Percentiles rank a stretch among this genome's conserved stretches.
These are phyloP conservation scores for Ctenoplectra terminalis DNA, from an alignment of 1,140 invertebrate species.

Conservation along the genomic window DNA sequence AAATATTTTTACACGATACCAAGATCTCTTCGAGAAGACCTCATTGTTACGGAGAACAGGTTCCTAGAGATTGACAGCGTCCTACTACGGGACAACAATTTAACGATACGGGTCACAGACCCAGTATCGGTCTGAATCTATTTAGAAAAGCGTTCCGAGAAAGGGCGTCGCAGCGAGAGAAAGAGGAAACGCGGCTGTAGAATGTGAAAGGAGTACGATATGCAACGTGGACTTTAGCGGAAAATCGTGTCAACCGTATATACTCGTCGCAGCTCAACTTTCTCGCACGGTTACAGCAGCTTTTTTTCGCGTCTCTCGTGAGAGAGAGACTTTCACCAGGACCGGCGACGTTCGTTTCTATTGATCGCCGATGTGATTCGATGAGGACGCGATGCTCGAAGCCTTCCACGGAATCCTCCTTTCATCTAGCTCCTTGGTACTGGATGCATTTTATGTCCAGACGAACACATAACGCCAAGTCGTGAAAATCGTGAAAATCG, in stretches of 20 bases:
- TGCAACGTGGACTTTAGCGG: conserved; percentile 14
- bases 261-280: conserved; percentile 23
- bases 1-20: no score
- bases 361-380: conserved; percentile 28
- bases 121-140: background rate
- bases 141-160: background rate
- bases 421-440: background rate
- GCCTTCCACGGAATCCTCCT: background rate
- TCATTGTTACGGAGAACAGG: no score
- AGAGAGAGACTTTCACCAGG: conserved; percentile 24
- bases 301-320: background rate
- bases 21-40: no score
- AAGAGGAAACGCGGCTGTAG: background rate
- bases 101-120: no score
- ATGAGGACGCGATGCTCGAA: background rate
- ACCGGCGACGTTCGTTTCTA: conserved; percentile 22
- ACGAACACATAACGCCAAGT: no score
- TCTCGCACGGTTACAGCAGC: conserved; percentile 28
- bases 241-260: conserved; percentile 37
- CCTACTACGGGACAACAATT: no score
- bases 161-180: background rate
- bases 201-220: conserved; percentile 41
- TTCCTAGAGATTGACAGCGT: no score
- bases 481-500: background rate
- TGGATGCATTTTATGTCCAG: background rate